Evolutionary conservation across 2,888 invertebrate species (phyloP).

Genomic region (Perdita meconis): DNA sequence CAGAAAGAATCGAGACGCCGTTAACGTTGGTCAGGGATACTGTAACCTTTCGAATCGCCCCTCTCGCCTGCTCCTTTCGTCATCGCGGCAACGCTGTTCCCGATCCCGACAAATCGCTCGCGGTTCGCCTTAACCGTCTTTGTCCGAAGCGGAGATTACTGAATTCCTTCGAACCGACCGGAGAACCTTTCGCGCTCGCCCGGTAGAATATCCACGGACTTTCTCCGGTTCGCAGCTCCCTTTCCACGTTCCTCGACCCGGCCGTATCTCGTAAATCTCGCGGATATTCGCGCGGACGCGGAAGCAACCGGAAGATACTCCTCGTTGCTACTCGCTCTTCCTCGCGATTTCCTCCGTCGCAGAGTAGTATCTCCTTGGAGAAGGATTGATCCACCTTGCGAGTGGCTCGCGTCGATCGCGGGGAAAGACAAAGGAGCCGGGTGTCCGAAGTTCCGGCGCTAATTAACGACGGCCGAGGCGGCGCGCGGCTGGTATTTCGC

Average conservation of each 20-base stretch:
- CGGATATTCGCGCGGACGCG: conserved; percentile 6
- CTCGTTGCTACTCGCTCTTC: background rate
- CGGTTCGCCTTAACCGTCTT: background rate
- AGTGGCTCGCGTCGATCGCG: background rate
- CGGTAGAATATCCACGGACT: conserved; percentile 18
- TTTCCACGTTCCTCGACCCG: conserved; percentile 39
- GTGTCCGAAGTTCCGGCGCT: background rate
- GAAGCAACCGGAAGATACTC: conserved; percentile 7
- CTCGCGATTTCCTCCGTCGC: background rate
- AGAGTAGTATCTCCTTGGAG: background rate
- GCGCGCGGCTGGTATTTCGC: conserved; percentile 25
- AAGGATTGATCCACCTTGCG: background rate
- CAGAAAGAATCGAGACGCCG: conserved; percentile 46
- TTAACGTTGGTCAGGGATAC: conserved; percentile 59
- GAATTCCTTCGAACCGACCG: background rate
- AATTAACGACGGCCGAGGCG: conserved; percentile 43
- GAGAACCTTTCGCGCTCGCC: conserved; percentile 15
- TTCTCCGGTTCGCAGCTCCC: conserved; percentile 24
- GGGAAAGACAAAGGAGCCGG: background rate
- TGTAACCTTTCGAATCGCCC: conserved; percentile 39
- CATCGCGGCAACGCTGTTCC: background rate
- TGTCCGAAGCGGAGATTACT: background rate
- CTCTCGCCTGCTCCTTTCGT: conserved; percentile 29
- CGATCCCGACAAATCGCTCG: background rate
- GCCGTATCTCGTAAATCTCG: conserved; percentile 6